phyloP scores from a whole-genome alignment of 1,140 invertebrate species.

The Ylistrum balloti region DNA sequence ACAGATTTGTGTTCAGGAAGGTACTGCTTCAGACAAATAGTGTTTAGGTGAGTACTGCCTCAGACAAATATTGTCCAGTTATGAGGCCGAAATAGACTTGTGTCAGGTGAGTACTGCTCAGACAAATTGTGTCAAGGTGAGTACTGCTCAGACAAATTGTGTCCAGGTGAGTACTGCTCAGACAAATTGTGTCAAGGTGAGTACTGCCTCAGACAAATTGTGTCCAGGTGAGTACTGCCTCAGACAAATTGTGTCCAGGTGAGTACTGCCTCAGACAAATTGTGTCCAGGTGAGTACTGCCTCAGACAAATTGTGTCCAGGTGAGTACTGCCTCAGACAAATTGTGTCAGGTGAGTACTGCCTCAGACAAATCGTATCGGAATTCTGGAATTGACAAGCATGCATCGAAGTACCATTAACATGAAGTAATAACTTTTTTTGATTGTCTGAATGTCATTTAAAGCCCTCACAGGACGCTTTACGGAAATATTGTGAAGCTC shows the following conservation, averaged over 20 bases:
- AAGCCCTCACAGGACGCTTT: no score
- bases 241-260: constrained; percentile 94
- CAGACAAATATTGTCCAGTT: neutral
- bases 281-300: constrained; percentile 95
- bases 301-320: neutral
- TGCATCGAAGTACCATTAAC: no score
- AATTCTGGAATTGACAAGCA: neutral
- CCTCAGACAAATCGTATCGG: neutral
- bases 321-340: neutral
- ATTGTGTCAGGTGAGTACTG: neutral
- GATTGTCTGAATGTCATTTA: no score
- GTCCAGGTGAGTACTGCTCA: constrained; percentile 82
- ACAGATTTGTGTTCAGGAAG: constrained; percentile 91
- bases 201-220: constrained; percentile 97
- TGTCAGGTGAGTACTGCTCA: neutral
- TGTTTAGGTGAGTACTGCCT: constrained; percentile 85
- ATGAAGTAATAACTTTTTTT: no score
- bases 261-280: constrained; percentile 97
- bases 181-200: neutral
- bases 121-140: neutral
- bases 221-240: constrained; percentile 96
- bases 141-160: neutral
- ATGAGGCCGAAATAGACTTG: neutral
- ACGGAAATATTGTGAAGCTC: no score
- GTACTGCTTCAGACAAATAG: constrained; percentile 88